Conservation (phyloP, 2,797 vertebrate genomes). For the Lithobates sylvaticus region DNA sequence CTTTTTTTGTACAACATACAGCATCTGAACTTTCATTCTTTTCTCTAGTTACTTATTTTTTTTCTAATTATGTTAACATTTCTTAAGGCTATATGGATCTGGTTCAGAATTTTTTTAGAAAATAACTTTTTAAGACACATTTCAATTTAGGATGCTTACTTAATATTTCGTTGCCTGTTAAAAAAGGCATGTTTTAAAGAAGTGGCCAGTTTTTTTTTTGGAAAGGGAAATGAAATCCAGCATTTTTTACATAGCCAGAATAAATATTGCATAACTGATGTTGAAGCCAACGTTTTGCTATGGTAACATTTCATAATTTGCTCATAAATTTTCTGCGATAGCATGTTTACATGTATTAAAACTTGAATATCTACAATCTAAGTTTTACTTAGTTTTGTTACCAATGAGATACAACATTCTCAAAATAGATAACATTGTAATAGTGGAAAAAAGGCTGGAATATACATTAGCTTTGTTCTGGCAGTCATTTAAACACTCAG, state of each 20-base stretch:
- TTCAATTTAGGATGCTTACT: neutral
- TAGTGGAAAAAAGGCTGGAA: conserved; percentile 70
- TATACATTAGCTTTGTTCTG: conserved; percentile 75
- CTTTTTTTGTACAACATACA: too few species aligned
- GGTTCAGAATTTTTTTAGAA: too few species aligned
- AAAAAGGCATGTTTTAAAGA: conserved; percentile 20
- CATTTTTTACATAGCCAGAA: conserved; percentile 20
- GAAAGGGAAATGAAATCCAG: conserved; percentile 19
- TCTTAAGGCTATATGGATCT: too few species aligned
- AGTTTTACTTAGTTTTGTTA: conserved; percentile 70
- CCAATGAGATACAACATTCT: conserved; percentile 73
- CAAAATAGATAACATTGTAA: conserved; percentile 71
- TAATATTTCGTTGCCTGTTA: conserved; percentile 31
- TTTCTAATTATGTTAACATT: neutral
- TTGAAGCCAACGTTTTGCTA: conserved; percentile 18
- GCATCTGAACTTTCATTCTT: neutral
- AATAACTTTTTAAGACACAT: neutral
- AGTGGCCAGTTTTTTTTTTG: neutral
- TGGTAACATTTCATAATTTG: conserved; percentile 46
- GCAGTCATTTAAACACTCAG: conserved; percentile 74
- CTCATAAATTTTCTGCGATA: conserved; percentile 28
- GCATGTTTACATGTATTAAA: conserved; percentile 21
- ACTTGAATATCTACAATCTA: conserved; percentile 8
- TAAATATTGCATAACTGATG: conserved; percentile 42
- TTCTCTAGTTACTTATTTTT: too few species aligned